phyloP scores from a whole-genome alignment of 2,888 invertebrate species.

The Acanthosoma haemorrhoidale region DNA sequence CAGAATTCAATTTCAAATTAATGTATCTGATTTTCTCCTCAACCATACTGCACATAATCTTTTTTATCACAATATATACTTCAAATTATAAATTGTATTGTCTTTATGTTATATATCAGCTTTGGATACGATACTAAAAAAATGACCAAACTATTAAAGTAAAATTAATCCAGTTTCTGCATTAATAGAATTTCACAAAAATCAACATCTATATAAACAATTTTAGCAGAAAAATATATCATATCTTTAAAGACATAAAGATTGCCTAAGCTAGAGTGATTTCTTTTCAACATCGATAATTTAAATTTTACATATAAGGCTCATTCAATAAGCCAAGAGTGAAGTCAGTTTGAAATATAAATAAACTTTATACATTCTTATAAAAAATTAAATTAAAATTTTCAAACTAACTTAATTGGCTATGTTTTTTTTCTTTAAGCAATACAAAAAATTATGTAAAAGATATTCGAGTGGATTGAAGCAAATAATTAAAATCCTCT shows the following conservation, averaged over 20 bases:
- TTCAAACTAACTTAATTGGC: constrained; percentile 17
- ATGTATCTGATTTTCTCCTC: no score
- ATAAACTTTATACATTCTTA: constrained; percentile 13
- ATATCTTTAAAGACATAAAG: constrained; percentile 11
- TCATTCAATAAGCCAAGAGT: not conserved
- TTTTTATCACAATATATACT: not conserved
- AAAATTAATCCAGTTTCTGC: not conserved
- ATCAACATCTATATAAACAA: constrained; percentile 27
- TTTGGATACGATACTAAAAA: not conserved
- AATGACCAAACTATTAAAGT: not conserved
- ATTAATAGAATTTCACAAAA: constrained; percentile 26
- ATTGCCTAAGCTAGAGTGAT: constrained; percentile 23
- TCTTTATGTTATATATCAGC: no score
- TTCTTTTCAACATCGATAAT: constrained; percentile 15
- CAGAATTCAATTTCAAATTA: no score
- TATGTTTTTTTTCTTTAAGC: constrained; percentile 8
- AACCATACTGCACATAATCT: not conserved
- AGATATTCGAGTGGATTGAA: constrained; percentile 16
- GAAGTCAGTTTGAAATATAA: constrained; percentile 8
- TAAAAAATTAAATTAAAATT: constrained; percentile 19
- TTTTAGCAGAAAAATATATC: constrained; percentile 29
- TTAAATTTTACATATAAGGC: constrained; percentile 8
- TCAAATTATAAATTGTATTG: not conserved
- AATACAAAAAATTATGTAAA: constrained; percentile 18
- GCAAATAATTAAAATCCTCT: not conserved